Evolutionary conservation across 2,113 vertebrate species (phyloP).

Genomic region (Caretta caretta): DNA sequence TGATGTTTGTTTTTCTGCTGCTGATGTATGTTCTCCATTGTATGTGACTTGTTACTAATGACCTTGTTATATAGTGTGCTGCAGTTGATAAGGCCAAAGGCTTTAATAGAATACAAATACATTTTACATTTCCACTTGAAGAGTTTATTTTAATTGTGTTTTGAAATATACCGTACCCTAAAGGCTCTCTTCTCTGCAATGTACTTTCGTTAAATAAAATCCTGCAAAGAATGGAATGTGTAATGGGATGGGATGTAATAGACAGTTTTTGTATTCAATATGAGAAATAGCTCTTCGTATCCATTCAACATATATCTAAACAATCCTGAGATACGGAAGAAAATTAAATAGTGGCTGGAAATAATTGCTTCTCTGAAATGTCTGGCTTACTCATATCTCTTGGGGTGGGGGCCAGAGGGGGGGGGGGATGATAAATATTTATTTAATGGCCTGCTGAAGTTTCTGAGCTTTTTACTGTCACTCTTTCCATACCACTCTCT

Average conservation of each 20-base stretch:
- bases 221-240: slow-evolving; percentile 41
- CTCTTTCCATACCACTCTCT: not conserved
- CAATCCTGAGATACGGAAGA: not conserved
- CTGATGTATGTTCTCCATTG: slow-evolving; percentile 75
- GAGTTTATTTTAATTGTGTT: slow-evolving; percentile 81
- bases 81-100: slow-evolving; percentile 76
- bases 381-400: not conserved
- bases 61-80: slow-evolving; percentile 74
- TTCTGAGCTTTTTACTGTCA: slow-evolving; percentile 18
- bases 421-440: not conserved
- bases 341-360: not conserved
- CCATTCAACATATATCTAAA: slow-evolving; percentile 20
- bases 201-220: slow-evolving; percentile 64
- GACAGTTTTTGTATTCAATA: not conserved
- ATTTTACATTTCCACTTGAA: slow-evolving; percentile 77
- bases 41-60: slow-evolving; percentile 76
- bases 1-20: slow-evolving; percentile 79
- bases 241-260: slow-evolving; percentile 37
- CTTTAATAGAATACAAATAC: slow-evolving; percentile 76
- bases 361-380: not conserved
- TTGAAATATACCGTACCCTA: slow-evolving; percentile 72
- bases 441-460: not conserved
- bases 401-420: not conserved
- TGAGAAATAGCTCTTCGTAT: not conserved
- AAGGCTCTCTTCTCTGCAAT: slow-evolving; percentile 53